Percentiles rank a stretch among this genome's conserved stretches.
These are phyloP conservation scores for Apteryx mantelli DNA, from an alignment of 2,113 vertebrate species.

Conservation along the genomic window DNA sequence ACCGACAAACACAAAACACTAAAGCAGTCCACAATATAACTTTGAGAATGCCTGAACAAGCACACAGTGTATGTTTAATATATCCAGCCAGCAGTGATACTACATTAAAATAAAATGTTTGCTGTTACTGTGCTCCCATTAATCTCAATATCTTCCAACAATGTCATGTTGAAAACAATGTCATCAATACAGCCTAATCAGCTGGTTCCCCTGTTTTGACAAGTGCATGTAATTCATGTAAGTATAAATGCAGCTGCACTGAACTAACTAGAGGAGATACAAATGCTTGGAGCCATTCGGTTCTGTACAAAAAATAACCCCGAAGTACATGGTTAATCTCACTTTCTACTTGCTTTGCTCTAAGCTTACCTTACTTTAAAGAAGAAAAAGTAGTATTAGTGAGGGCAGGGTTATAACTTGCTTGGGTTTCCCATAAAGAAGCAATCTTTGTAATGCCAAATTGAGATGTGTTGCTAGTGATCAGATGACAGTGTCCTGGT, in stretches of 20 bases:
- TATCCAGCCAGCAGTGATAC: not conserved
- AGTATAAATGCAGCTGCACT: not conserved
- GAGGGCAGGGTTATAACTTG: not conserved
- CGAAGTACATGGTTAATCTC: not conserved
- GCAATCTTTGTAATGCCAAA: not conserved
- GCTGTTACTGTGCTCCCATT: not conserved
- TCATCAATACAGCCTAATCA: not conserved
- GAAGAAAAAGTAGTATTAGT: not conserved
- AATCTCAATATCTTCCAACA: not conserved
- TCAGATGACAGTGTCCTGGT: not conserved
- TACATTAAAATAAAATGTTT: not conserved
- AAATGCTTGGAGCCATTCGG: not conserved
- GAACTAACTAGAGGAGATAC: not conserved
- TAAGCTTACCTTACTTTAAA: not conserved
- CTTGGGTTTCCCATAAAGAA: not conserved
- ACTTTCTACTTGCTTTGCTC: not conserved
- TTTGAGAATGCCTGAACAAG: not conserved
- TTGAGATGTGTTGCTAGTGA: not conserved
- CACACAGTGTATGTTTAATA: not conserved
- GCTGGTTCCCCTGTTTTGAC: not conserved
- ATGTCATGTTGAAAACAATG: not conserved
- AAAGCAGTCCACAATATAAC: not conserved
- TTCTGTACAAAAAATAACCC: not conserved
- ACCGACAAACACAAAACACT: not conserved
- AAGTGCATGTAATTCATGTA: not conserved